Base-by-base conservation (phyloP, 1,140 invertebrate species). In the Antheraea pernyi region DNA sequence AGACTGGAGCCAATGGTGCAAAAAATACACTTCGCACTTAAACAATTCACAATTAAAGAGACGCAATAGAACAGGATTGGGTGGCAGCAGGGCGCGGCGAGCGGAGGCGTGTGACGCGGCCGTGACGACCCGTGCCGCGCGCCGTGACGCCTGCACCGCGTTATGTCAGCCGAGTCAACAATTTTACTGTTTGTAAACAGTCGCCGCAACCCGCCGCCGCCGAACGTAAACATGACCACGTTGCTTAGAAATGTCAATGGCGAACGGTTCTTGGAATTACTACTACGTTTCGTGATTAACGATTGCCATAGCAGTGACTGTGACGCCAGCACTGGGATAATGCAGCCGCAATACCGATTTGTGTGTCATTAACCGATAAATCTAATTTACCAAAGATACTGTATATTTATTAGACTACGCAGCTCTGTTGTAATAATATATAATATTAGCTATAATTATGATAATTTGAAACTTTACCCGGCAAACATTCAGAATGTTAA, bases 171-270 rank as follows among this genome's bases (percentile, higher is more conserved):
- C 64, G 77, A 77, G 83, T 85, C 85, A 88, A 88, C 85, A 89
- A 82, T 84, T 82, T 53, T 83, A 77, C 72, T 91, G 86, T 91
- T 91, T 87, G 85, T 88, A 89, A 91, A 91, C 88, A 89, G 65
- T 59, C 61, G 67, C 78, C 76, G 70, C 70, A 36, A n/a, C 60
- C 60, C 60, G 60, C 60, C 80, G 71, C 75, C 68, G 58, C 53
- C 62, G 70, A 75, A 84, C 81, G 85, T 88, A 90, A 90, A 90
- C 82, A 90, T 68, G 42, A 67, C 75, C 81, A 84, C 75, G 80
- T 73, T 83, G 81, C 80, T 82, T 82, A 81, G 82, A 74, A 75
- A 83, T 84, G 78, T 84, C 81, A 82, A 83, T 83, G 80, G 77
- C 76, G 72, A 74, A 72, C 68, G 68, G 59, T 77, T 72, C 75